Evolutionary conservation across 2,797 vertebrate genomes (phyloP).

Genomic region (Odontamblyopus rebecca): DNA sequence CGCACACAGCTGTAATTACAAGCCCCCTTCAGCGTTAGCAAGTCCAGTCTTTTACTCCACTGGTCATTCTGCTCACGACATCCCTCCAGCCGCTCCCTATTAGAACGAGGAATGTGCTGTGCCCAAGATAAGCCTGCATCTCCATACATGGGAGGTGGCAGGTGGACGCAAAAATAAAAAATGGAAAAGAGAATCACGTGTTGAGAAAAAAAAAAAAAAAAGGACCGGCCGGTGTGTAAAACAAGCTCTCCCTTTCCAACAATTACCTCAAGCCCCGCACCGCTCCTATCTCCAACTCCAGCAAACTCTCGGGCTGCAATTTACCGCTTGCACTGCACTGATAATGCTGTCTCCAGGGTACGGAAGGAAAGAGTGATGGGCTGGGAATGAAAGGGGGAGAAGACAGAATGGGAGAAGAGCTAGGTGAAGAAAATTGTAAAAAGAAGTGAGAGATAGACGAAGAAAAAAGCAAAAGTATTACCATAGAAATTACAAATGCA

Average conservation of each 20-base stretch:
- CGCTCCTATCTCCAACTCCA: constrained; percentile 63
- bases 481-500: constrained; percentile 56
- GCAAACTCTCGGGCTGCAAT: constrained; percentile 78
- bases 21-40: constrained; percentile 46
- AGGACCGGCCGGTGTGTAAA: constrained; percentile 48
- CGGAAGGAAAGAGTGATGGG: constrained; percentile 51
- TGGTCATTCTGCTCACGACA: constrained; percentile 81
- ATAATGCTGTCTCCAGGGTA: constrained; percentile 66
- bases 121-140: constrained; percentile 88
- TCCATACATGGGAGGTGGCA: constrained; percentile 46
- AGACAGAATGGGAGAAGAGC: constrained; percentile 24
- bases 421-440: constrained; percentile 16
- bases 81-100: constrained; percentile 83
- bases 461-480: constrained; percentile 30
- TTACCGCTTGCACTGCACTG: constrained; percentile 61
- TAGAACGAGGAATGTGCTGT: constrained; percentile 87
- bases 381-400: constrained; percentile 41
- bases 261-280: constrained; percentile 38
- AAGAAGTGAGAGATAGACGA: constrained; percentile 9
- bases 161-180: constrained; percentile 11
- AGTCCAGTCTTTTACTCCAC: constrained; percentile 62
- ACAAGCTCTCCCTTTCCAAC: constrained; percentile 52
- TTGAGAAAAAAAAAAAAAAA: not conserved
- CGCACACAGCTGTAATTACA: constrained; percentile 55
- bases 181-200: constrained; percentile 27